phyloP scores from a whole-genome alignment of 2,888 invertebrate species.

The Hirtodrosophila confusa region DNA sequence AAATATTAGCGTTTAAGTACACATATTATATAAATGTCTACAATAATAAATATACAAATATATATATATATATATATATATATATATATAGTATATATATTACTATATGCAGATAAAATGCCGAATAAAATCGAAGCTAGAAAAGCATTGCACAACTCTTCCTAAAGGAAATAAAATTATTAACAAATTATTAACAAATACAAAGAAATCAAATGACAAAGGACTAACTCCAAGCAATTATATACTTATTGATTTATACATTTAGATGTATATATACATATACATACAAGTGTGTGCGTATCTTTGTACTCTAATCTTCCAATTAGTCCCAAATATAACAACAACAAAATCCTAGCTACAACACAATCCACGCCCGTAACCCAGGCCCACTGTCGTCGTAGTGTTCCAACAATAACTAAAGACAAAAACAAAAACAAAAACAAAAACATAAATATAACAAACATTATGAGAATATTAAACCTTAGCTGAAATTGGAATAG shows the following conservation, averaged over 20 bases:
- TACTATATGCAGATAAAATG: slow-evolving; percentile 30
- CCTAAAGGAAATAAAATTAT: slow-evolving; percentile 75
- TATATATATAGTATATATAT: slow-evolving; percentile 12
- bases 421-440: slow-evolving; percentile 18
- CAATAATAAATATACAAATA: slow-evolving; percentile 65
- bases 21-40: slow-evolving; percentile 64
- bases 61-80: slow-evolving; percentile 17
- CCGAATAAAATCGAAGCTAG: slow-evolving; percentile 57
- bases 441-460: slow-evolving; percentile 19
- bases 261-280: slow-evolving; percentile 14
- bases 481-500: slow-evolving; percentile 76
- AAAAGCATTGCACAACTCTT: slow-evolving; percentile 77
- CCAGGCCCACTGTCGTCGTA: slow-evolving; percentile 52
- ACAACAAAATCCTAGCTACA: background rate
- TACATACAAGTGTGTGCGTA: slow-evolving; percentile 44
- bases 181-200: slow-evolving; percentile 72
- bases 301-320: slow-evolving; percentile 68
- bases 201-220: slow-evolving; percentile 29
- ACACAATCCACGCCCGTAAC: slow-evolving; percentile 11
- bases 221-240: slow-evolving; percentile 77
- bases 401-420: slow-evolving; percentile 55
- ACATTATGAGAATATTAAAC: slow-evolving; percentile 20
- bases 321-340: slow-evolving; percentile 49
- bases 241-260: slow-evolving; percentile 20
- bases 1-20: slow-evolving; percentile 39